These are phyloP conservation scores for Brachionus sp. DNA, from an alignment of 1,140 invertebrate species.

Conservation along the genomic window DNA sequence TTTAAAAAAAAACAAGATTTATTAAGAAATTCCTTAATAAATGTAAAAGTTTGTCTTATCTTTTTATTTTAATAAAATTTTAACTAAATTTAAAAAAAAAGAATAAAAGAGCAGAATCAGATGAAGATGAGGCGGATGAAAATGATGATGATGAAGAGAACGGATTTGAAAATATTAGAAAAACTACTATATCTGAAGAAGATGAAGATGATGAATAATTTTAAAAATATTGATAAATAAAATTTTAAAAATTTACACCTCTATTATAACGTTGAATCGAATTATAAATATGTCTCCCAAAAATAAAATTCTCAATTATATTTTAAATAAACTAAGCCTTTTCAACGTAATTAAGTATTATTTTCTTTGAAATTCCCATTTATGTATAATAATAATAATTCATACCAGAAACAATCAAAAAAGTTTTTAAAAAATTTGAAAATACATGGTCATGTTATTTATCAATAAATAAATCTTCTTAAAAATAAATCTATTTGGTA, in stretches of 20 bases:
- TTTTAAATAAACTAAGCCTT: too few relatives aligned
- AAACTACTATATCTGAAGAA: constrained; percentile 47
- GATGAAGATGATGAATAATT: constrained; percentile 16
- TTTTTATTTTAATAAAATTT: background rate
- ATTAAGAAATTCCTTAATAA: constrained; percentile 20
- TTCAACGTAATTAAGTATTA: too few relatives aligned
- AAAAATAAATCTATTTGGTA: too few relatives aligned
- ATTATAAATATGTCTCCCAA: too few relatives aligned
- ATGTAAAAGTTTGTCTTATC: background rate
- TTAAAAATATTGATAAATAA: background rate
- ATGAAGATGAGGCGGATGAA: background rate
- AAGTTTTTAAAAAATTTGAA: too few relatives aligned
- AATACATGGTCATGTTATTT: too few relatives aligned
- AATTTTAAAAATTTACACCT: background rate
- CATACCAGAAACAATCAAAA: too few relatives aligned
- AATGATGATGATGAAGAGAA: constrained; percentile 48
- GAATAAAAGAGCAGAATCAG: constrained; percentile 16
- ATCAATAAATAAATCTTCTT: too few relatives aligned
- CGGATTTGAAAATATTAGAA: constrained; percentile 33
- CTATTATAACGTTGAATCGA: too few relatives aligned
- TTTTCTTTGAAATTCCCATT: too few relatives aligned
- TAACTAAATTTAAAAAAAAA: background rate
- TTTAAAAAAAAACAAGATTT: constrained; percentile 20
- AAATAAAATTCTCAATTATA: too few relatives aligned
- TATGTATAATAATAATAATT: too few relatives aligned